Percentiles rank a stretch among this genome's conserved stretches.
Conservation (phyloP, 2,888 invertebrate genomes). For the Clanis bilineata region DNA sequence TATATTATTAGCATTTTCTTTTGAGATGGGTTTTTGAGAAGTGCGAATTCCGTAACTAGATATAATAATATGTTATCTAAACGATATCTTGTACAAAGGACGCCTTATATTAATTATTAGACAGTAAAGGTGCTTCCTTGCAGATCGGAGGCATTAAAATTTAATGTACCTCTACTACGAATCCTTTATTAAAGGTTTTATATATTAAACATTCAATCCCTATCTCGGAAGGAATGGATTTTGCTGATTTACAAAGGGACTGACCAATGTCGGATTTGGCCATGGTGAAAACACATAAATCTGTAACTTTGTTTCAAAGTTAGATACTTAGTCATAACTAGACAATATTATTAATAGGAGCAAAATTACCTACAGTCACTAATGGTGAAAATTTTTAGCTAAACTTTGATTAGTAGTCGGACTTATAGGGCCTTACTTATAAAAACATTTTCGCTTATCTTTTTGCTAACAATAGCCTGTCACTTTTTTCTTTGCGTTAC, state of each 20-base stretch:
- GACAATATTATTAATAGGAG: no score
- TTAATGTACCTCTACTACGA: background rate
- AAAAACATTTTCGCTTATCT: no score
- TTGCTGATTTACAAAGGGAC: background rate
- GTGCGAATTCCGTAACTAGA: background rate
- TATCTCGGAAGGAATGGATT: background rate
- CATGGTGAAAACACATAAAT: background rate
- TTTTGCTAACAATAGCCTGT: no score
- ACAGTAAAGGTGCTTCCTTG: background rate
- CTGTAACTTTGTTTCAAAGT: background rate
- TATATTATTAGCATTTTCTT: background rate
- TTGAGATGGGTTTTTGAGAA: background rate
- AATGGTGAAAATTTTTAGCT: no score
- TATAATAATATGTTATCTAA: no score
- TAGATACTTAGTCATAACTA: no score
- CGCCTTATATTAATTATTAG: constrained; percentile 7
- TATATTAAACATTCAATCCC: background rate
- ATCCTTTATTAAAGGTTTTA: constrained; percentile 10
- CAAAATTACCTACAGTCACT: no score
- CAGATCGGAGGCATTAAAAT: constrained; percentile 10
- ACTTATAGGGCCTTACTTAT: no score
- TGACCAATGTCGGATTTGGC: background rate
- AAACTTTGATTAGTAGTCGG: no score
- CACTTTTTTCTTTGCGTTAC: no score
- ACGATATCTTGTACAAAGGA: background rate